Base-by-base conservation (phyloP, 2,888 invertebrate species). In the Marasmarcha lunaedactyla region DNA sequence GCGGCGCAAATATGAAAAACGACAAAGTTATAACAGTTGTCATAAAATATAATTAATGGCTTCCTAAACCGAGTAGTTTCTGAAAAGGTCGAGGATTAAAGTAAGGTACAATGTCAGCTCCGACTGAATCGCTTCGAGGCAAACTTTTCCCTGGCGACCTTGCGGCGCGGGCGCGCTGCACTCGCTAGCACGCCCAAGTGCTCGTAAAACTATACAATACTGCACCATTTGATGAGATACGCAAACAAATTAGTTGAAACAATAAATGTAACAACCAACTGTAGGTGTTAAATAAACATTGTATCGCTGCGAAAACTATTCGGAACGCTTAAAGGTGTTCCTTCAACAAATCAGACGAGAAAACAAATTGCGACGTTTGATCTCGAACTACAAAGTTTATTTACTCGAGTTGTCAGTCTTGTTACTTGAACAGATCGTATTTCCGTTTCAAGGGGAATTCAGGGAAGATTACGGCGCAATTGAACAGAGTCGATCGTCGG, bases 21-120 rank as follows among this genome's bases (percentile, higher is more conserved):
- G n/a, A 30, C 30, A 30, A 30, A 30, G 11, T n/a, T 30, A 36
- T 25, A 27, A 15, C 40, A 44, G 41, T 44, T 46, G 41, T 7
- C 15, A 46, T 39, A 38, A 44, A 40, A 38, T 13, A 37, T 40
- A 36, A 42, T 40, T 41, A 38, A 40, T 40, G 30, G 39, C 38
- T 40, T 40, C 40, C 42, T 42, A 43, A 42, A 45, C 30, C 37
- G 27, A 14, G 39, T 30, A 34, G 35, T 26, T 37, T 36, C 11
- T 39, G 20, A 33, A 33, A 43, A 45, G 41, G 38, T 27, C 36
- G 26, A 14, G 30, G 30, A 4, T 30, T 30, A 30, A n/a, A 30
- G 30, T 30, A 7, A n/a, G 2, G 30, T n/a, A 30, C 30, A 30
- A 30, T 7, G 30, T 30, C n/a, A 7, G 11, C 30, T 11, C 10